Evolutionary conservation across 1,140 invertebrate genomes (phyloP).

Genomic region (Argopecten irradians): DNA sequence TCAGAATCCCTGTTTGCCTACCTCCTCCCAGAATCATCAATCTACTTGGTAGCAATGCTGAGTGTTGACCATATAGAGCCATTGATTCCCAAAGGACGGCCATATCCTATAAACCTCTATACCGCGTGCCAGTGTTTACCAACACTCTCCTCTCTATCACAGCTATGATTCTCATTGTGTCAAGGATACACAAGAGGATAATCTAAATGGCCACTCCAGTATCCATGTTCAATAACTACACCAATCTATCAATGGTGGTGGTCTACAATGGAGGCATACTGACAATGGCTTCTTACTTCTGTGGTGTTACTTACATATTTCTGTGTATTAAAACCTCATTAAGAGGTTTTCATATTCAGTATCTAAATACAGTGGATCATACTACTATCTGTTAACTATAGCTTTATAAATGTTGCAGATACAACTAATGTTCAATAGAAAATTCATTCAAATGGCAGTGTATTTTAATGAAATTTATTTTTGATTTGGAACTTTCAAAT

Average conservation of each 20-base stretch:
- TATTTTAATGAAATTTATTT: no score
- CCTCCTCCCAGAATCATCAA: not conserved
- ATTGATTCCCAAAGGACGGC: not conserved
- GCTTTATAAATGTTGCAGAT: no score
- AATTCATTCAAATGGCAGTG: no score
- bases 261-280: not conserved
- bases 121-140: not conserved
- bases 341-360: no score
- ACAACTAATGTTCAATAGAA: no score
- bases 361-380: no score
- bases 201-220: not conserved
- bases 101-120: not conserved
- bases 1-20: not conserved
- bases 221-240: not conserved
- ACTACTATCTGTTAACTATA: no score
- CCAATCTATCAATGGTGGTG: not conserved
- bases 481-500: no score
- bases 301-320: no score
- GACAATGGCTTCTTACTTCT: no score
- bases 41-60: no score
- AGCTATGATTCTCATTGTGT: conserved; percentile 7
- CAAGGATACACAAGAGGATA: conserved; percentile 21
- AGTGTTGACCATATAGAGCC: not conserved
- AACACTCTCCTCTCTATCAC: not conserved
- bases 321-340: no score